These are phyloP conservation scores for Macrophya alboannulata DNA, from an alignment of 2,888 invertebrate genomes.

Conservation along the genomic window DNA sequence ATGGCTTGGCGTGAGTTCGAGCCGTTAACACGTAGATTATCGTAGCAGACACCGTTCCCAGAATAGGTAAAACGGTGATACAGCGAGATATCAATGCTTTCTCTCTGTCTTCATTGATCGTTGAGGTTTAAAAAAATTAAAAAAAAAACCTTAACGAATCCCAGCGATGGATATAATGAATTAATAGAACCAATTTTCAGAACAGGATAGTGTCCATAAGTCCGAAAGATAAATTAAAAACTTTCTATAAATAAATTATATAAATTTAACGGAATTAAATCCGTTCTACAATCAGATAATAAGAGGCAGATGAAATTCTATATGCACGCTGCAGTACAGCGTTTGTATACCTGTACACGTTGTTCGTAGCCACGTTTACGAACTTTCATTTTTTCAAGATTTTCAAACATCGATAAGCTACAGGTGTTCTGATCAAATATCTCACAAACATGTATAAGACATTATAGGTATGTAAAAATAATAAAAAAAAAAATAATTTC, in stretches of 20 bases:
- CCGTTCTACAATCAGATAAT: neutral
- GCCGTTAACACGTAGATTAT: slow-evolving; percentile 53
- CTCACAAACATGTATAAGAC: neutral
- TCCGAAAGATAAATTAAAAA: neutral
- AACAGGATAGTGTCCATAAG: neutral
- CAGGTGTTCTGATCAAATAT: neutral
- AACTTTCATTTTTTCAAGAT: neutral
- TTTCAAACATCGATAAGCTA: neutral
- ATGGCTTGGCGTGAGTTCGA: slow-evolving; percentile 48
- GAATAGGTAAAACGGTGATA: slow-evolving; percentile 52
- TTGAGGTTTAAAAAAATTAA: neutral
- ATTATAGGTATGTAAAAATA: neutral
- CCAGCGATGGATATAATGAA: slow-evolving; percentile 23
- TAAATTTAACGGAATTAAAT: neutral
- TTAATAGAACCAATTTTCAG: slow-evolving; percentile 27
- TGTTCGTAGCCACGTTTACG: neutral
- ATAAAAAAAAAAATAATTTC: neutral
- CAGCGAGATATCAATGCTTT: slow-evolving; percentile 39
- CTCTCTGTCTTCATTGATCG: slow-evolving; percentile 24
- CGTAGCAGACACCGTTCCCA: slow-evolving; percentile 53
- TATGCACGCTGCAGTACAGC: neutral
- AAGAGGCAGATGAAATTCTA: slow-evolving; percentile 11
- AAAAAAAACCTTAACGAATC: neutral
- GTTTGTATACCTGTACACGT: no score
- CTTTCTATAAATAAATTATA: slow-evolving; percentile 10